Conservation (phyloP, 2,113 vertebrate species). For the Serinus canaria region DNA sequence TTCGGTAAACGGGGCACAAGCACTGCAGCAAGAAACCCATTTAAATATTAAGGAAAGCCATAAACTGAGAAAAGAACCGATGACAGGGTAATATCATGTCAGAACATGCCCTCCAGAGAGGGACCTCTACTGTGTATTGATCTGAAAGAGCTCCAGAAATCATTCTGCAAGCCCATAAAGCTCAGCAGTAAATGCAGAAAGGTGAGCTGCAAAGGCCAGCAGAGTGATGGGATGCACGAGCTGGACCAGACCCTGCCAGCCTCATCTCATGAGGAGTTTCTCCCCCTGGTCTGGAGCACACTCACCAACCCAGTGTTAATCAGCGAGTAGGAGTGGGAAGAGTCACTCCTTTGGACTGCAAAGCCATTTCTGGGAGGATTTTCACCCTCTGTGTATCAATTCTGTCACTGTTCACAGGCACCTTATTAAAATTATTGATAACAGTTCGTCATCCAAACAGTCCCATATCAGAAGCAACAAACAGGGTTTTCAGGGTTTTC, state of each 20-base stretch:
- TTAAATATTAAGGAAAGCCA: conserved; percentile 58
- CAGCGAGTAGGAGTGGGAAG: neutral
- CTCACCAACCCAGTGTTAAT: neutral
- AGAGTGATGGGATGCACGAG: neutral
- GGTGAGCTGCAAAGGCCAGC: neutral
- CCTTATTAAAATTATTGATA: neutral
- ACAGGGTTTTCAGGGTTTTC: neutral
- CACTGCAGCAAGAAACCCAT: conserved; percentile 44
- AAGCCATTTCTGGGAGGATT: neutral
- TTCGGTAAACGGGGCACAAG: conserved; percentile 46
- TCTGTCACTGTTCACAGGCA: neutral
- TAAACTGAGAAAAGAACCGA: conserved; percentile 6
- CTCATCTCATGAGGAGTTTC: neutral
- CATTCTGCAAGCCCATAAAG: conserved; percentile 10
- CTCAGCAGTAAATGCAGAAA: neutral
- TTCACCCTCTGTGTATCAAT: neutral
- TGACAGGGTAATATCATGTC: conserved; percentile 44
- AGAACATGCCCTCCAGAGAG: conserved; percentile 46
- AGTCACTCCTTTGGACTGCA: neutral
- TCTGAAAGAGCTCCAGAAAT: conserved; percentile 31
- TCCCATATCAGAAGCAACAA: neutral
- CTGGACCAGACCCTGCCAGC: neutral
- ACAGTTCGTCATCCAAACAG: neutral
- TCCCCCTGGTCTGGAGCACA: neutral
- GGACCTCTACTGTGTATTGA: neutral